A percentile compares a stretch with the other conserved stretches of the same genome.
Conservation (phyloP, 30 jellyfish, hydroid and myxozoan species). For the Nemopilema nomurai region DNA sequence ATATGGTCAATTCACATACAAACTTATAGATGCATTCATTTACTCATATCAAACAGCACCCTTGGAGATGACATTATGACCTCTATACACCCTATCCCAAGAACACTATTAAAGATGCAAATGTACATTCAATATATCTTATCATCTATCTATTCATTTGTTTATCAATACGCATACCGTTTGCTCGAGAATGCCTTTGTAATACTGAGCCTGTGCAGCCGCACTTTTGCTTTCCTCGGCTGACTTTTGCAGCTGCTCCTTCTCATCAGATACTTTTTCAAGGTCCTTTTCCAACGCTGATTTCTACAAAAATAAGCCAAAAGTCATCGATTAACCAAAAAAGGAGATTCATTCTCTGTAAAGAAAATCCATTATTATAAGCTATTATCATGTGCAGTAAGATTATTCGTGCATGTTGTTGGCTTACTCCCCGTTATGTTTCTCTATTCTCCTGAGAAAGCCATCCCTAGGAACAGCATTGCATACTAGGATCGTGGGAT, state of each 20-base stretch:
- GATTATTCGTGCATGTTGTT: too few species aligned
- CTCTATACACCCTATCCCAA: too few species aligned
- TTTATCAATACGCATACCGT: slow-evolving; percentile 77
- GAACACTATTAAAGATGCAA: not conserved
- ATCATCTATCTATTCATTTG: not conserved
- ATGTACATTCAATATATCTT: not conserved
- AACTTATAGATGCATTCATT: too few species aligned
- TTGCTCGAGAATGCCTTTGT: slow-evolving; percentile 80
- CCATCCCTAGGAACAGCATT: too few species aligned
- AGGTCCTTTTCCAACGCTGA: slow-evolving; percentile 39
- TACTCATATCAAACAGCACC: too few species aligned
- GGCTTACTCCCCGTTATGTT: too few species aligned
- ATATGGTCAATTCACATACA: not conserved
- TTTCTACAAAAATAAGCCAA: not conserved
- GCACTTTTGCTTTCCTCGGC: slow-evolving; percentile 66
- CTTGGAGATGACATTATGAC: too few species aligned
- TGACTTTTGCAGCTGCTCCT: slow-evolving; percentile 55
- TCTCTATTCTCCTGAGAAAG: too few species aligned
- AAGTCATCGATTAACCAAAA: not conserved
- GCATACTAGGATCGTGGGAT: too few species aligned
- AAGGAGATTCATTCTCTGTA: too few species aligned
- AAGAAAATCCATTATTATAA: too few species aligned
- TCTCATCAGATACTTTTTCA: slow-evolving; percentile 20
- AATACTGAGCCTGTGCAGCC: slow-evolving; percentile 55
- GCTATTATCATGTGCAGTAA: too few species aligned